Evolutionary conservation across 2,888 invertebrate genomes (phyloP).

Genomic region (Noctua pronuba): DNA sequence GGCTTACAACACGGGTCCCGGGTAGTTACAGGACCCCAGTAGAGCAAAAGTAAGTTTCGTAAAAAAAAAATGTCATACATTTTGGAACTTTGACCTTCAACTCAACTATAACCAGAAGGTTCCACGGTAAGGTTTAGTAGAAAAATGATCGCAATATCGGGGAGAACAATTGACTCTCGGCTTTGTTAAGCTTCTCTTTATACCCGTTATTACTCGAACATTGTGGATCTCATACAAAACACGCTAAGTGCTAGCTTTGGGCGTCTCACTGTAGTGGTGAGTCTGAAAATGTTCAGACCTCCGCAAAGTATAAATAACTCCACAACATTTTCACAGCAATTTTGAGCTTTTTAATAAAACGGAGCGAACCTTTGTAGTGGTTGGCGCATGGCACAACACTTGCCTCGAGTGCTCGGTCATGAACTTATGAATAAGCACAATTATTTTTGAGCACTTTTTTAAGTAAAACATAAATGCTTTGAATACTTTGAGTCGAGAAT

Average conservation of each 20-base stretch:
- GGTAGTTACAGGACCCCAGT: not conserved
- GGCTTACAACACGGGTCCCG: too few relatives aligned
- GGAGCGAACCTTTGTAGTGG: not conserved
- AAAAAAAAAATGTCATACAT: not conserved
- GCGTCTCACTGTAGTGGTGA: too few relatives aligned
- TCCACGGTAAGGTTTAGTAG: not conserved
- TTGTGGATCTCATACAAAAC: not conserved
- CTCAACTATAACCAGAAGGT: not conserved
- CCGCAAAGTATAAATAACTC: not conserved
- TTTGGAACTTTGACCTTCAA: not conserved
- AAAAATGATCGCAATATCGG: not conserved
- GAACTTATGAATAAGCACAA: constrained; percentile 12
- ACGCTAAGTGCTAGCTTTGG: too few relatives aligned
- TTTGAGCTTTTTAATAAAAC: constrained; percentile 16
- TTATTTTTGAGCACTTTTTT: not conserved
- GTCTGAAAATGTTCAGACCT: not conserved
- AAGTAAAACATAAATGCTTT: not conserved
- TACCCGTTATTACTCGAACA: not conserved
- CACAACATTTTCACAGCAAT: constrained; percentile 16
- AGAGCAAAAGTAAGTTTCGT: not conserved
- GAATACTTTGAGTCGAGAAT: not conserved
- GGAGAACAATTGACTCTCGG: not conserved
- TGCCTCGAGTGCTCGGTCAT: not conserved
- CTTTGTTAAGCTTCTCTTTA: not conserved
- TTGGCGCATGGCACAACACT: not conserved